phyloP scores from a whole-genome alignment of 2,888 invertebrate genomes.

The Homarus gammarus region DNA sequence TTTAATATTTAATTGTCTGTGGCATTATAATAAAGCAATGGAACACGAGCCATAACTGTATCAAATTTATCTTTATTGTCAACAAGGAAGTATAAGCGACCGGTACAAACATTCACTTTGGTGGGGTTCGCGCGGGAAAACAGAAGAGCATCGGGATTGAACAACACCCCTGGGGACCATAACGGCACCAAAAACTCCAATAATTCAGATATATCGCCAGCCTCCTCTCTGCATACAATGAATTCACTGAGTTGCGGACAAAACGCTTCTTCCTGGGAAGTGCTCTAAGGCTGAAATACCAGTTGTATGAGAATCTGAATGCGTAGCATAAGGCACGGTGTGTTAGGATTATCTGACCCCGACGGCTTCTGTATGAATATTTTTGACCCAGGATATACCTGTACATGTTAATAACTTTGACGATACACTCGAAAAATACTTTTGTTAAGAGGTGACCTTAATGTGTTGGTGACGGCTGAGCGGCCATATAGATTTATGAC shows the following conservation, averaged over 20 bases:
- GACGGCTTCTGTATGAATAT: too few species aligned
- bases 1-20: too few species aligned
- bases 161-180: constrained; percentile 47
- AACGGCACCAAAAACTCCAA: constrained; percentile 49
- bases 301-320: background rate
- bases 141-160: constrained; percentile 36
- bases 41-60: constrained; percentile 17
- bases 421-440: too few species aligned
- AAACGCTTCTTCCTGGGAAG: background rate
- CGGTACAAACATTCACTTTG: constrained; percentile 43
- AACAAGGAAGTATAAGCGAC: background rate
- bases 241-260: constrained; percentile 32
- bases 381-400: too few species aligned
- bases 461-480: too few species aligned
- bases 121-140: constrained; percentile 24
- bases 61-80: constrained; percentile 28
- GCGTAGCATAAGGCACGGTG: too few species aligned
- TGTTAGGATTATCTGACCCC: too few species aligned
- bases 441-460: too few species aligned
- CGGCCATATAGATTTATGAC: too few species aligned
- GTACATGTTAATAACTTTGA: too few species aligned
- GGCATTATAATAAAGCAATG: background rate
- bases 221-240: constrained; percentile 46
- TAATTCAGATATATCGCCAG: constrained; percentile 54
- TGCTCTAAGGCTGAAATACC: background rate